Evolutionary conservation across 2,113 vertebrate genomes (phyloP).

Genomic region (Theristicus caerulescens): DNA sequence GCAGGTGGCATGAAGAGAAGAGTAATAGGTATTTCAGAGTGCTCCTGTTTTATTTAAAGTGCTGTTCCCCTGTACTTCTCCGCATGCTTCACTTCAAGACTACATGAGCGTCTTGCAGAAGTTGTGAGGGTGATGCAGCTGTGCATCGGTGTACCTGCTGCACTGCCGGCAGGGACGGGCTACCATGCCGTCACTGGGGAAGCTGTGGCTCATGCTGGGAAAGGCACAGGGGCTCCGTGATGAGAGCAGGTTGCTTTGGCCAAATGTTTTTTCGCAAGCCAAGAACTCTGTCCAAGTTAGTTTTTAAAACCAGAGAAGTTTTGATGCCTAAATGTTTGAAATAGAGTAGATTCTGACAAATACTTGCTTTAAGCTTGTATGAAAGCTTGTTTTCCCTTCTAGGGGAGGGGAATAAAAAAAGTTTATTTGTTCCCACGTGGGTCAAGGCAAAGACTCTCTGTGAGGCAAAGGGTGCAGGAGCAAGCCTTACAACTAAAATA

Average conservation of each 20-base stretch:
- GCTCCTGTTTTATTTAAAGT: neutral
- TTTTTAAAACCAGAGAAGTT: neutral
- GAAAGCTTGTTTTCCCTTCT: neutral
- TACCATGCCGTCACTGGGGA: accelerated
- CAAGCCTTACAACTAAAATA: neutral
- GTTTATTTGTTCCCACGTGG: neutral
- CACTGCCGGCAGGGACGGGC: accelerated
- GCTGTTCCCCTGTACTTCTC: neutral
- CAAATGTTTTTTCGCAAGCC: neutral
- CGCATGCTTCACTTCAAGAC: neutral
- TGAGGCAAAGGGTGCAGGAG: neutral
- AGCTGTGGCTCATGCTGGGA: neutral
- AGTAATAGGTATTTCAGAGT: neutral
- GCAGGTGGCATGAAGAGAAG: neutral
- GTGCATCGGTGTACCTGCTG: accelerated
- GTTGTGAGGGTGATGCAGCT: neutral
- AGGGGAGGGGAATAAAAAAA: neutral
- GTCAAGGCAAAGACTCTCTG: neutral
- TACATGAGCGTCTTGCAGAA: neutral
- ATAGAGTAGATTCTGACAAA: neutral
- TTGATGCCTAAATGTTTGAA: neutral
- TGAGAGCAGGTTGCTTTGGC: neutral
- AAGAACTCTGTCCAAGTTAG: neutral
- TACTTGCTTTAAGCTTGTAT: neutral
- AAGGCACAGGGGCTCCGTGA: accelerated